A percentile compares a stretch with the other conserved stretches of the same genome.
Conservation (phyloP, 1,140 invertebrate genomes). For the Drosophila simulans region DNA sequence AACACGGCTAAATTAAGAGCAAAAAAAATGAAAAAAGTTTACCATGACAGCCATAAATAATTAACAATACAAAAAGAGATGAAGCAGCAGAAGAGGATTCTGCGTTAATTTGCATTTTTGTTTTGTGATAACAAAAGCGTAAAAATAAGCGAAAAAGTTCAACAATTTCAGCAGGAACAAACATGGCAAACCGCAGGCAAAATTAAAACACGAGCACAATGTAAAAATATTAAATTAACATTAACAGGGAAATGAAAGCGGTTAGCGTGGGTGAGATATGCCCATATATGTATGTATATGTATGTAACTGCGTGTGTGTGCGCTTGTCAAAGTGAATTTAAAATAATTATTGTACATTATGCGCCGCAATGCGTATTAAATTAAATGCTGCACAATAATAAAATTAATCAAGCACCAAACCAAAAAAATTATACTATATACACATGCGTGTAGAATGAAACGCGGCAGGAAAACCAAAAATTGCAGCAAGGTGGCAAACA, state of each 20-base stretch:
- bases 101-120: slow-evolving; percentile 82
- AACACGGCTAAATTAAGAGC: slow-evolving; percentile 19
- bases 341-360: slow-evolving; percentile 82
- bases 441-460: slow-evolving; percentile 5
- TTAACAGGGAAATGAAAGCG: slow-evolving; percentile 62
- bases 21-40: slow-evolving; percentile 29
- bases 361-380: slow-evolving; percentile 76
- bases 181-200: slow-evolving; percentile 64
- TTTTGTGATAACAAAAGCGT: slow-evolving; percentile 66
- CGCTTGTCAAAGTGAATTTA: slow-evolving; percentile 83
- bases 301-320: slow-evolving; percentile 2
- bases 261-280: slow-evolving; percentile 1
- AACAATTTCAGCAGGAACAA: slow-evolving; percentile 45
- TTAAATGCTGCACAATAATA: slow-evolving; percentile 79
- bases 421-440: slow-evolving; percentile 21
- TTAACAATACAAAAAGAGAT: slow-evolving; percentile 70
- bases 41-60: slow-evolving; percentile 75
- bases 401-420: slow-evolving; percentile 72
- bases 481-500: slow-evolving; percentile 20
- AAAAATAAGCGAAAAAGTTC: slow-evolving; percentile 34
- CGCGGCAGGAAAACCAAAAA: slow-evolving; percentile 33
- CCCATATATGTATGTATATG: too few species aligned
- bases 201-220: slow-evolving; percentile 77
- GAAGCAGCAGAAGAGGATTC: slow-evolving; percentile 46
- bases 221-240: slow-evolving; percentile 84